Evolutionary conservation across 2,113 vertebrate species (phyloP).

Genomic region (Hymenochirus boettgeri): DNA sequence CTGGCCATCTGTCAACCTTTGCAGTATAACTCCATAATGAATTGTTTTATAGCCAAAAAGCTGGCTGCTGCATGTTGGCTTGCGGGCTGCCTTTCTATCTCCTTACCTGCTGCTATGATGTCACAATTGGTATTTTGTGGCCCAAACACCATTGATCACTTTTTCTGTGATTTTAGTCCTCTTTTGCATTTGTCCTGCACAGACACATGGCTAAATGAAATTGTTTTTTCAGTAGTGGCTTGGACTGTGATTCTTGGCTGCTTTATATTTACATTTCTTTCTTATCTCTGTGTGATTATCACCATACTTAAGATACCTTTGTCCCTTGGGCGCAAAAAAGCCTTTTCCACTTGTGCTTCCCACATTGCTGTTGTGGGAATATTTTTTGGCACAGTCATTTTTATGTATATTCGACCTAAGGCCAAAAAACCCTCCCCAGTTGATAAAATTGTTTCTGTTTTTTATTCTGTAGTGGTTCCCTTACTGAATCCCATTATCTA

Average conservation of each 20-base stretch:
- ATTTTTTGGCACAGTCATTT: conserved; percentile 14
- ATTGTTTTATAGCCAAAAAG: conserved; percentile 5
- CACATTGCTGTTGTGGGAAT: conserved; percentile 19
- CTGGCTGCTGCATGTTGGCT: conserved; percentile 32
- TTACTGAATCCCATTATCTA: conserved; percentile 35
- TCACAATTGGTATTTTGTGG: conserved; percentile 6
- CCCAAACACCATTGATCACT: conserved; percentile 13
- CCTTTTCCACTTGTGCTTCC: conserved; percentile 23
- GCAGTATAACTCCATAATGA: conserved; percentile 5
- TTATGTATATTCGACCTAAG: conserved; percentile 15
- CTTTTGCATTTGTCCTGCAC: conserved; percentile 14
- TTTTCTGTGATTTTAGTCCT: conserved; percentile 23
- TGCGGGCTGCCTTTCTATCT: conserved; percentile 12
- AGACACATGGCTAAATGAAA: not conserved
- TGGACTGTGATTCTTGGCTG: conserved; percentile 23
- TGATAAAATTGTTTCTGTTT: conserved; percentile 18
- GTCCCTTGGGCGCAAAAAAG: not conserved
- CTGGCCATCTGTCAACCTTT: conserved; percentile 20
- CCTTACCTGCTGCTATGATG: conserved; percentile 4
- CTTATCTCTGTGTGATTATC: conserved; percentile 7
- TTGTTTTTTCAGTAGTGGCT: not conserved
- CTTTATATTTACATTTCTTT: conserved; percentile 9
- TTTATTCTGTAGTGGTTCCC: conserved; percentile 16
- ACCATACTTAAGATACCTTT: not conserved
- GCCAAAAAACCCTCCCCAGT: not conserved